Conservation (phyloP, 2,113 vertebrate genomes). For the Rhipidura dahli region DNA sequence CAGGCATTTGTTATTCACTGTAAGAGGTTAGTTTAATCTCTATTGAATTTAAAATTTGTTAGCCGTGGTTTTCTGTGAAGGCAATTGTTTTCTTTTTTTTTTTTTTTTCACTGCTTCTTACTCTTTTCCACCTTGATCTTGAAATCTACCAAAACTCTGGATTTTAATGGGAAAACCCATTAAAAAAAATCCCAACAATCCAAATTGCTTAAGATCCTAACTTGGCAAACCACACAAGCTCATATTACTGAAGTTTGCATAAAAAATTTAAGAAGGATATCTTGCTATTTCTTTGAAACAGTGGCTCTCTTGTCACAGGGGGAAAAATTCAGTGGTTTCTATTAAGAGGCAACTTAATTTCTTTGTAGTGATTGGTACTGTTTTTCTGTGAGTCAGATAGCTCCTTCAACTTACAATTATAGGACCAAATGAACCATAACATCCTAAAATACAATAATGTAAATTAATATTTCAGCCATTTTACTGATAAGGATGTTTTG, state of each 20-base stretch:
- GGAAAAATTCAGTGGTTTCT: neutral
- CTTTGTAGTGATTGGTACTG: neutral
- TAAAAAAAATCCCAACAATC: neutral
- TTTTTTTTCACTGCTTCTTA: neutral
- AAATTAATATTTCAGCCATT: neutral
- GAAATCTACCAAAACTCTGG: neutral
- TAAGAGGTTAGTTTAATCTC: neutral
- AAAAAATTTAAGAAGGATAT: neutral
- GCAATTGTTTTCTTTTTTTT: neutral
- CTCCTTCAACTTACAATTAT: neutral
- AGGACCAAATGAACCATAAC: neutral
- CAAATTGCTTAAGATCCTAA: neutral
- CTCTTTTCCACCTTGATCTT: neutral
- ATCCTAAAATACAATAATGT: neutral
- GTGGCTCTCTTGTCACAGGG: rapidly evolving
- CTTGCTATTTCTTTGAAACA: neutral
- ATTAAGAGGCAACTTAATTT: neutral
- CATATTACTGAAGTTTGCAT: neutral
- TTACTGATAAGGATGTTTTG: neutral
- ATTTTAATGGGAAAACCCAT: neutral
- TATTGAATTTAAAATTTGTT: neutral
- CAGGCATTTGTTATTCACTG: neutral
- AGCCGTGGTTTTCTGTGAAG: neutral
- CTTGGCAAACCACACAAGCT: neutral
- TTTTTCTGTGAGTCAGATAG: neutral